Evolutionary conservation across 2,113 vertebrate genomes (phyloP), one percentile per base, ranked within the genome.

Genomic region (Gymnarchus niloticus): DNA sequence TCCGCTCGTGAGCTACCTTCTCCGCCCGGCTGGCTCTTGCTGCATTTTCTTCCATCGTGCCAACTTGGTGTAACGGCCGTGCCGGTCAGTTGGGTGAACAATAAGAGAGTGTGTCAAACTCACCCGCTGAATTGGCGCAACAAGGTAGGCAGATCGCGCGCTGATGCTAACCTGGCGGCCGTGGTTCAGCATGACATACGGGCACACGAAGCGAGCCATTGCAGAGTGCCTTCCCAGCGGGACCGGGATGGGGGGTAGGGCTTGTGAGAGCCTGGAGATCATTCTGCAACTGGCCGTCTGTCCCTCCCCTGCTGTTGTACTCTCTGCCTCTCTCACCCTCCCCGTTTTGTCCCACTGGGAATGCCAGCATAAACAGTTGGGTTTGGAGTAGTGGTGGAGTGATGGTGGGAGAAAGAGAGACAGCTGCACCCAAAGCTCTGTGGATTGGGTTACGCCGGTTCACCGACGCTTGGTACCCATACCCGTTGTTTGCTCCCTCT

Each of bases 41-140:
- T 59, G 51, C 59, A 65, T 1, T 37, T 49, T n/a, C 54, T 14
- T 3, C 17, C 87, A 81, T 85, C 88, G 82, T 59, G 87, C 69
- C 51, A 52, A 80, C 87, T 91, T 84, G 85, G 77, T 81, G 83
- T 54, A 57, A 69, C 28, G 37, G 44, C 48, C 41, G 28, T 56
- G 21, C 78, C 25, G 65, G 85, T 85, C 92, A 92, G 90, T 92
- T 91, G 92, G 91, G 88, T 65, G 69, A 89, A 90, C 88, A 86
- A 90, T 89, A 89, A 88, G 89, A 46, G 87, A 54, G 78, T 85
- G 87, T 85, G 85, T 84, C 81, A 44, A 86, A 89, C 82, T 87
- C 76, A 28, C 25, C 52, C 88, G 78, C 85, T 89, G 88, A 86
- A 88, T 91, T 82, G 90, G 89, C 89, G 92, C 87, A 85, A 87